phyloP scores from a whole-genome alignment of 2,888 invertebrate genomes.

The Agonum fuliginosum region DNA sequence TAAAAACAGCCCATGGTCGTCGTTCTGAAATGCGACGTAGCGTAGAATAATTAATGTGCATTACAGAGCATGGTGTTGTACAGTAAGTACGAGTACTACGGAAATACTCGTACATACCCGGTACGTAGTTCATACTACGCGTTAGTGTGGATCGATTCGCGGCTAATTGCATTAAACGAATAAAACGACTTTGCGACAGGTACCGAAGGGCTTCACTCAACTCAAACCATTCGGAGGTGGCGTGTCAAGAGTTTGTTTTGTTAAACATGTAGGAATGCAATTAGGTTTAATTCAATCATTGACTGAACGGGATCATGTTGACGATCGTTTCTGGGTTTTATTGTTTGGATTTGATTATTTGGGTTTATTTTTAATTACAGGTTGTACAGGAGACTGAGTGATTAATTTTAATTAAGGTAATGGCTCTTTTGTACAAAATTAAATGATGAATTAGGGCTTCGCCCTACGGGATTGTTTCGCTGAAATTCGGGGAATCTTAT shows the following conservation, averaged over 20 bases:
- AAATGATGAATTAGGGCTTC: slow-evolving; percentile 17
- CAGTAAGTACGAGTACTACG: too few species aligned
- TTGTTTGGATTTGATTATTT: slow-evolving; percentile 6
- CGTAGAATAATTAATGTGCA: too few species aligned
- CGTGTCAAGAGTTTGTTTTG: slow-evolving; percentile 21
- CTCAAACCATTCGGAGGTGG: background rate
- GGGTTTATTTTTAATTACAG: slow-evolving; percentile 15
- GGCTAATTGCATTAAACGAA: slow-evolving; percentile 48
- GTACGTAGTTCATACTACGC: too few species aligned
- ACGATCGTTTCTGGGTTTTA: background rate
- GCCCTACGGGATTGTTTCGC: background rate
- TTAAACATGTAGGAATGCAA: background rate
- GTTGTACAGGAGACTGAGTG: background rate
- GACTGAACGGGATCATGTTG: background rate
- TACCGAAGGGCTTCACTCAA: slow-evolving; percentile 15
- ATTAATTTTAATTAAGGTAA: slow-evolving; percentile 31
- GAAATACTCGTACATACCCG: too few species aligned
- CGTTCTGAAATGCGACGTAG: too few species aligned
- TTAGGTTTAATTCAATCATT: slow-evolving; percentile 2
- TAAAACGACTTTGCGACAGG: slow-evolving; percentile 31
- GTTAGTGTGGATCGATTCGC: slow-evolving; percentile 32
- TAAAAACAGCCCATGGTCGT: too few species aligned
- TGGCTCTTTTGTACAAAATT: slow-evolving; percentile 8
- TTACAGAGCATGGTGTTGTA: too few species aligned
- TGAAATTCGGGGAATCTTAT: background rate